A percentile compares a stretch with the other conserved stretches of the same genome.
These are phyloP conservation scores for Magallana angulata DNA, from an alignment of 1,140 invertebrate species.

Conservation along the genomic window DNA sequence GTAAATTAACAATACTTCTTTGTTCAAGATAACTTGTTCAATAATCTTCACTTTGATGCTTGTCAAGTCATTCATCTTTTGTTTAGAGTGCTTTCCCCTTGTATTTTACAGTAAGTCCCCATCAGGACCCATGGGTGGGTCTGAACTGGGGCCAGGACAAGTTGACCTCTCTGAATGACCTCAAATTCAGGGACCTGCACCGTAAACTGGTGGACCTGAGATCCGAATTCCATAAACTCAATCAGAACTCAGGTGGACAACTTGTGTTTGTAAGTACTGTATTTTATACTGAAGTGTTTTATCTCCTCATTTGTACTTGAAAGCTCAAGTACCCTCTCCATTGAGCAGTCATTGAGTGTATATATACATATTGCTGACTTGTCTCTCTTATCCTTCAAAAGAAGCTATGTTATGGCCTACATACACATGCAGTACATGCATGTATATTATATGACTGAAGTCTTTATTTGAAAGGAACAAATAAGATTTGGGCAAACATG, in stretches of 20 bases:
- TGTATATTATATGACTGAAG: too few relatives aligned
- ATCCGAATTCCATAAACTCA: slow-evolving; percentile 67
- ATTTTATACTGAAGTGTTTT: background rate
- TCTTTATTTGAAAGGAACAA: too few relatives aligned
- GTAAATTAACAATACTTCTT: too few relatives aligned
- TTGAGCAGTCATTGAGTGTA: background rate
- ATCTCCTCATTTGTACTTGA: background rate
- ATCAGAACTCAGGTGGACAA: slow-evolving; percentile 62
- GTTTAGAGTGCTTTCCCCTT: background rate
- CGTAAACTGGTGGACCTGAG: slow-evolving; percentile 68
- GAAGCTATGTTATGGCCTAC: background rate
- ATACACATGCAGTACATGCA: too few relatives aligned
- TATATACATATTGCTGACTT: background rate
- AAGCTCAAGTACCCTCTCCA: background rate
- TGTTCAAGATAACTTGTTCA: too few relatives aligned
- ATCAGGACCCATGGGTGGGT: slow-evolving; percentile 24
- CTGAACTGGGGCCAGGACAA: slow-evolving; percentile 8
- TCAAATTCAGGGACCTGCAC: slow-evolving; percentile 50
- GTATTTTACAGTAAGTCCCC: background rate
- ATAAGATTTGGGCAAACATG: too few relatives aligned
- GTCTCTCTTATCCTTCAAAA: background rate
- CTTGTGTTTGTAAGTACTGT: slow-evolving; percentile 71
- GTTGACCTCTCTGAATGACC: background rate
- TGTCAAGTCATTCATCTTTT: too few relatives aligned
- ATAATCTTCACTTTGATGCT: too few relatives aligned